Conservation (phyloP, 2,113 vertebrate genomes). For the Balaenoptera acutorostrata region DNA sequence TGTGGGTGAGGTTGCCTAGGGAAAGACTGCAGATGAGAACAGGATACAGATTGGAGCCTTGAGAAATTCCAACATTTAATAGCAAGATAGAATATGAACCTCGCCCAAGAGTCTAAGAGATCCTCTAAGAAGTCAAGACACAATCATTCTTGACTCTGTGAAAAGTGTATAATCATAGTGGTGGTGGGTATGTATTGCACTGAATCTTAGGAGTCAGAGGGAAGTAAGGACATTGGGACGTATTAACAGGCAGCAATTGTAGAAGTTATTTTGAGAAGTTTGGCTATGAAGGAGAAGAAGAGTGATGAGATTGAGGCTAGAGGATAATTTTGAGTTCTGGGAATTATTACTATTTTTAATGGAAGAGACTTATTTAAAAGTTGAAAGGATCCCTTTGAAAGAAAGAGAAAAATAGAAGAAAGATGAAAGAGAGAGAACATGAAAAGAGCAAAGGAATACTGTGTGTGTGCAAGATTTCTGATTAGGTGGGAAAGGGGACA, state of each 20-base stretch:
- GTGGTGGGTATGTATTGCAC: not conserved
- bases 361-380: not conserved
- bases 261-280: not conserved
- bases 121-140: not conserved
- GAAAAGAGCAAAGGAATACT: not conserved
- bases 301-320: not conserved
- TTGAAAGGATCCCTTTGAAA: not conserved
- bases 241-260: not conserved
- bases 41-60: not conserved
- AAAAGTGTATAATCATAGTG: not conserved
- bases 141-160: not conserved
- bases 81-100: not conserved
- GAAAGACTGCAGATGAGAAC: not conserved
- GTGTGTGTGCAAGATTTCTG: no score
- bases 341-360: not conserved
- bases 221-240: not conserved
- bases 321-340: not conserved
- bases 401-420: not conserved
- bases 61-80: not conserved
- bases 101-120: not conserved
- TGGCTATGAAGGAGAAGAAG: not conserved
- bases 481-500: not conserved
- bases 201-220: not conserved
- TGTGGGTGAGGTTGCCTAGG: not conserved
- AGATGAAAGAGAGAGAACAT: no score